Base-by-base conservation (phyloP, 2,888 invertebrate species). In the Chymomyza procnemis region DNA sequence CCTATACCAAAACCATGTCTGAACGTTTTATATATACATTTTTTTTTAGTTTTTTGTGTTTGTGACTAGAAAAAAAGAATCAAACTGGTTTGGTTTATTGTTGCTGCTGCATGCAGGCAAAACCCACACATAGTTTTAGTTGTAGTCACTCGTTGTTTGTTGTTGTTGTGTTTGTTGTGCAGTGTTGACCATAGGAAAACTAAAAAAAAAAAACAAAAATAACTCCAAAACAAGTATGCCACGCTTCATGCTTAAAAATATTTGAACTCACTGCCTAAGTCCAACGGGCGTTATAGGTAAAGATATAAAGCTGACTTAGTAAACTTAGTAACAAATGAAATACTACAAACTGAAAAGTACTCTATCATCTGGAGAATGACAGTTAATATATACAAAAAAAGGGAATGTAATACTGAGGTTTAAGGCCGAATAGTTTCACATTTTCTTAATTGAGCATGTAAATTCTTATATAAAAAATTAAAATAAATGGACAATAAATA, bases 61-160 rank as follows among this genome's bases (percentile, higher is more conserved):
- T 21, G 54, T 54, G 67, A 79, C 79, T 74, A 79, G 76, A 79
- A 73, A 81, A n/a, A 71, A 79, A 81, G 81, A 81, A 81, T 84
- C 65, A 84, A 81, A 81, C 81, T 81, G 81, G 81, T 81, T 81
- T 81, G 63, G 54, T 64, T 54, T 21, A 18, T 54, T 21, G 48
- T 41, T 41, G 48, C 12, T 19, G 55, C 48, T 76, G 64, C 67
- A 67, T 26, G 67, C 57, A 67, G 71, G 75, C 73, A 21, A 61
- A 78, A 79, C 81, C 81, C 81, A 81, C 81, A 81, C 81, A 81
- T 81, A 84, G 81, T 81, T 84, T 84, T 34, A 69, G 78, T 72
- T 77, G 80, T 83, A 79, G 80, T 79, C 84, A 84, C 84, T 71
- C 71, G 73, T 66, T 75, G 69, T 41, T 69, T 19, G 54, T 16